Base-by-base conservation (phyloP, 2,888 invertebrate species). In the Onthophagus sagittarius region DNA sequence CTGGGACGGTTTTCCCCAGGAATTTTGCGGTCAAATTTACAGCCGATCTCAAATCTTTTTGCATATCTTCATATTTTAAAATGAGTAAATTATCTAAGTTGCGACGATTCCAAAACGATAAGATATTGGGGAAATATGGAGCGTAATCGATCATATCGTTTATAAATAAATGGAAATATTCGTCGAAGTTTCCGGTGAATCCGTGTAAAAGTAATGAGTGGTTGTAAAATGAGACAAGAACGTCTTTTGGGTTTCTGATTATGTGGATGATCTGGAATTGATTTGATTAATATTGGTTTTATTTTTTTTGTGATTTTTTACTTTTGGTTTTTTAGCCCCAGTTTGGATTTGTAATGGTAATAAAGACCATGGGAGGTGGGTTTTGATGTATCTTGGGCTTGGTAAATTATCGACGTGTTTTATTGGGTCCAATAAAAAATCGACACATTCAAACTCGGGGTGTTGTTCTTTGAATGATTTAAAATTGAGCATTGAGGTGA, bases 121-220 rank as follows among this genome's bases (percentile, higher is more conserved):
- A 15, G 3, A 72, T 15, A 39, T 74, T 74, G 1, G 7, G 23
- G 70, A 72, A 74, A 31, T 72, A 74, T 3, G 74, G 74, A 7
- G 31, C 15, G 14, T 70, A 69, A n/a, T 33, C 23, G 6, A 69
- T 72, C 81, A 89, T 86, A 78, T 89, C 89, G 73, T 86, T 86
- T 6, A 76, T 31, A 31, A 74, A 74, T 64, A 73, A 69, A 9
- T 74, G 23, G 14, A 62, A 69, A 71, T 32, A 76, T 13, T 71
- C 71, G 14, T 74, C 70, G 32, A 74, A 31, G 2, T 14, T 70
- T 13, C 72, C 88, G 14, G 84, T 85, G 79, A 88, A 87, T 0
- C 89, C 85, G 69, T 88, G 86, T 33, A 91, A 83, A 79, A 33
- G 13, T 63, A 9, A 62, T 1, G 62, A 13, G 70, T 78, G 78